Percentiles rank a stretch among this genome's conserved stretches.
phyloP scores from a whole-genome alignment of 2,888 invertebrate species.

The Zele albiditarsus region DNA sequence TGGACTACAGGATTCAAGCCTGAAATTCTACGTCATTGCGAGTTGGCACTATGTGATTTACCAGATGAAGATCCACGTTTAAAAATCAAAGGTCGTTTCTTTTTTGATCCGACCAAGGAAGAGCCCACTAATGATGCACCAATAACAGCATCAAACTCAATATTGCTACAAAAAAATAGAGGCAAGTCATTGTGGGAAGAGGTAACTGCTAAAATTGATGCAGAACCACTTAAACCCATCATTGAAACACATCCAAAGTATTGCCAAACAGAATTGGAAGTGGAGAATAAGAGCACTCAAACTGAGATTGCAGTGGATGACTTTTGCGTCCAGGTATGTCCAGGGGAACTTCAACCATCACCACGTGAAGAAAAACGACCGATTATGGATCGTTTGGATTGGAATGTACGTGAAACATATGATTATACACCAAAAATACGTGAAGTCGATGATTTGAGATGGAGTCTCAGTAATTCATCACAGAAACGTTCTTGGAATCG shows the following conservation, averaged over 20 bases:
- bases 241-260: conserved; percentile 65
- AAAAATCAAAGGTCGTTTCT: conserved; percentile 69
- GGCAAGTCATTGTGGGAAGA: conserved; percentile 66
- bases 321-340: conserved; percentile 51
- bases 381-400: conserved; percentile 67
- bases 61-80: conserved; percentile 68
- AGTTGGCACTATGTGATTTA: conserved; percentile 66
- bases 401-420: conserved; percentile 64
- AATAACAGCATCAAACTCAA: conserved; percentile 62
- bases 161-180: conserved; percentile 63
- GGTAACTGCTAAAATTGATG: conserved; percentile 49
- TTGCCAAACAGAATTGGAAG: conserved; percentile 64
- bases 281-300: conserved; percentile 53
- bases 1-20: conserved; percentile 66
- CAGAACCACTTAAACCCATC: conserved; percentile 38
- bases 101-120: conserved; percentile 62
- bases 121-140: conserved; percentile 49
- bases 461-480: conserved; percentile 64
- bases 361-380: conserved; percentile 63
- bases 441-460: conserved; percentile 65
- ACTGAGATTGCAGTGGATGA: conserved; percentile 45
- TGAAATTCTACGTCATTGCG: conserved; percentile 69
- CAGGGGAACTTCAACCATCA: conserved; percentile 48
- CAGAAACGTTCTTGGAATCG: conserved; percentile 59
- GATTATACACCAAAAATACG: conserved; percentile 60